Conservation (phyloP, 2,888 invertebrate genomes). For the Eupithecia abbreviata region DNA sequence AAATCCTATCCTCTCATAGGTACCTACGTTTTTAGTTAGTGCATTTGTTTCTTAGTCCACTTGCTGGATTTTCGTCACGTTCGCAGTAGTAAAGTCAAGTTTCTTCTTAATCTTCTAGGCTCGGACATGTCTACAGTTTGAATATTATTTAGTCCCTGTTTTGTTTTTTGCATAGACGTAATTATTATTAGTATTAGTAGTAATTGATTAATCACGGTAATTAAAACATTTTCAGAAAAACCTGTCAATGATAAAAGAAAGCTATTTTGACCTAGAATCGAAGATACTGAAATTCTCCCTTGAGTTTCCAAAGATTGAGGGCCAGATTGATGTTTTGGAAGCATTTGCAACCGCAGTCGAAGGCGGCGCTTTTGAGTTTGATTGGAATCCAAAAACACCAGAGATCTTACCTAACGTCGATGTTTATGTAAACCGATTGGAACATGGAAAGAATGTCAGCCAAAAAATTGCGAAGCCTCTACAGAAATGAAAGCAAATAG, state of each 20-base stretch:
- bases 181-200: too few species aligned
- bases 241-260: slow-evolving; percentile 58
- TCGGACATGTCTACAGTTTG: too few species aligned
- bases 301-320: slow-evolving; percentile 71
- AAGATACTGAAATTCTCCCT: slow-evolving; percentile 61
- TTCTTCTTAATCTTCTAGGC: neutral
- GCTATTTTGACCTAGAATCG: slow-evolving; percentile 63
- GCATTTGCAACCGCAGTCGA: slow-evolving; percentile 60
- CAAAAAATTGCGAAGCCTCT: slow-evolving; percentile 35
- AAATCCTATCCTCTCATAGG: slow-evolving; percentile 34
- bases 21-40: neutral
- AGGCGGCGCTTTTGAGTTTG: slow-evolving; percentile 43
- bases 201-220: neutral
- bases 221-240: slow-evolving; percentile 56
- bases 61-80: neutral
- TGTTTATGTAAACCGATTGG: slow-evolving; percentile 48
- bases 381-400: slow-evolving; percentile 56
- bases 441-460: slow-evolving; percentile 41
- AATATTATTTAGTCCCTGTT: too few species aligned
- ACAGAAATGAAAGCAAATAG: slow-evolving; percentile 10
- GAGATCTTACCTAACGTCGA: slow-evolving; percentile 57
- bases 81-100: neutral
- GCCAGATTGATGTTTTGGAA: slow-evolving; percentile 69
- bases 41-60: neutral
- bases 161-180: too few species aligned